Evolutionary conservation across 2,113 vertebrate genomes (phyloP).

Genomic region (Sclerurus mexicanus): DNA sequence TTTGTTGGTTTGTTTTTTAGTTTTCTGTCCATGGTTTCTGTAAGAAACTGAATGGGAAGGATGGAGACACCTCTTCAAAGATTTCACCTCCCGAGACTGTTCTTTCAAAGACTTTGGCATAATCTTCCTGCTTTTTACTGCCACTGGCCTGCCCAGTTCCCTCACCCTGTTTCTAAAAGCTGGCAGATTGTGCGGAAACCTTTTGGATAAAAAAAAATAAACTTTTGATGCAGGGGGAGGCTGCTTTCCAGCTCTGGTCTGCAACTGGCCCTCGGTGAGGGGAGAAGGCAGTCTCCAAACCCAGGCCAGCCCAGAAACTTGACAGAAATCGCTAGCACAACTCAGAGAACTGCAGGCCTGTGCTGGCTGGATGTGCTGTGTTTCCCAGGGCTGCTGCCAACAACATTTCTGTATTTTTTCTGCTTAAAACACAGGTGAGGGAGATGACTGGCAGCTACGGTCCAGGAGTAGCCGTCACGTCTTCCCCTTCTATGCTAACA

Average conservation of each 20-base stretch:
- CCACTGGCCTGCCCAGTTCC: background rate
- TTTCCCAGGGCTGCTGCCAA: background rate
- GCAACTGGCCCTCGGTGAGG: background rate
- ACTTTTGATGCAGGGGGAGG: background rate
- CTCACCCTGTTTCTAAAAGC: conserved; percentile 35
- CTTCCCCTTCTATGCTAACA: background rate
- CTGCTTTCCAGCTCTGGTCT: background rate
- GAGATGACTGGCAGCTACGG: background rate
- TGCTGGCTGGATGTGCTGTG: background rate
- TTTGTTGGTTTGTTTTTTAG: too few relatives aligned
- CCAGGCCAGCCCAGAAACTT: background rate
- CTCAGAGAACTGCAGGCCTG: background rate
- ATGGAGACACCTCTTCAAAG: conserved; percentile 15
- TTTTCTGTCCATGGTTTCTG: background rate
- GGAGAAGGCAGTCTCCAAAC: background rate
- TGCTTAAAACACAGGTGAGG: background rate
- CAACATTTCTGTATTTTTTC: background rate
- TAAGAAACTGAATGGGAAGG: background rate
- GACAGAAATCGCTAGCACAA: background rate
- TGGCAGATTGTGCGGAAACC: background rate
- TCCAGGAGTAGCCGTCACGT: background rate
- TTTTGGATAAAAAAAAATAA: background rate
- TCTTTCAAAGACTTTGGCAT: conserved; percentile 4
- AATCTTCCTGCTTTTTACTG: background rate
- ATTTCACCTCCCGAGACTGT: background rate